These are phyloP conservation scores for Liposcelis brunnea DNA, from an alignment of 2,888 invertebrate species.

Conservation along the genomic window DNA sequence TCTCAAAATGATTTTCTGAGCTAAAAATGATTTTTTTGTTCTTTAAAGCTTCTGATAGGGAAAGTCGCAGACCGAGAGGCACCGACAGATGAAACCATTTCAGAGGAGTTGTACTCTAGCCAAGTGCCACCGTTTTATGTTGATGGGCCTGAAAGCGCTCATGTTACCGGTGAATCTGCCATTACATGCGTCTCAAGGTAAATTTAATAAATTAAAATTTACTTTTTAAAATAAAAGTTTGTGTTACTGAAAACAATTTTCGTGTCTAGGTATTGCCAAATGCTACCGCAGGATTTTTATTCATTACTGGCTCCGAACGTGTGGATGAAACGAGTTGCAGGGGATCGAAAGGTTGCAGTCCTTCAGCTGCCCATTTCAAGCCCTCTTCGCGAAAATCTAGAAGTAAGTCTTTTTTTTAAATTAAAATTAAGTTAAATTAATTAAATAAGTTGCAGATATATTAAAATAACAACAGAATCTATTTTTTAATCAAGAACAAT, in stretches of 20 bases:
- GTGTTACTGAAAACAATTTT: not conserved
- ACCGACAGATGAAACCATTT: conserved; percentile 35
- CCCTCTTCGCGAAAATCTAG: conserved; percentile 47
- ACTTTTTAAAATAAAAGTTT: not conserved
- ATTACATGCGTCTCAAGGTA: conserved; percentile 48
- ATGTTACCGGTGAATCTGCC: conserved; percentile 38
- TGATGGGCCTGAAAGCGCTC: conserved; percentile 26
- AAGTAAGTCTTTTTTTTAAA: conserved; percentile 32
- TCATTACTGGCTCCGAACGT: conserved; percentile 44
- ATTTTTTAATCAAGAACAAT: too few relatives aligned
- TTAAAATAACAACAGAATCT: too few relatives aligned
- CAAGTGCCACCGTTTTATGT: conserved; percentile 34
- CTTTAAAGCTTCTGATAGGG: too few relatives aligned
- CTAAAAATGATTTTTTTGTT: too few relatives aligned
- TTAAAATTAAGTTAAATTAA: too few relatives aligned
- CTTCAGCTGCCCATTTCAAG: conserved; percentile 63
- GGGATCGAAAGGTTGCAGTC: conserved; percentile 27
- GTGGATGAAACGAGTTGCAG: conserved; percentile 21
- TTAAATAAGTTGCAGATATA: too few relatives aligned
- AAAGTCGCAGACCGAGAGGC: conserved; percentile 33
- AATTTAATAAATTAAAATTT: conserved; percentile 1
- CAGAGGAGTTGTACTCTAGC: conserved; percentile 32
- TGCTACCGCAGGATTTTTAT: conserved; percentile 63
- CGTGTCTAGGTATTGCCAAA: conserved; percentile 50
- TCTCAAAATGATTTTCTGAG: too few relatives aligned